phyloP scores from a whole-genome alignment of 2,797 vertebrate genomes.

The Chiloscyllium punctatum region DNA sequence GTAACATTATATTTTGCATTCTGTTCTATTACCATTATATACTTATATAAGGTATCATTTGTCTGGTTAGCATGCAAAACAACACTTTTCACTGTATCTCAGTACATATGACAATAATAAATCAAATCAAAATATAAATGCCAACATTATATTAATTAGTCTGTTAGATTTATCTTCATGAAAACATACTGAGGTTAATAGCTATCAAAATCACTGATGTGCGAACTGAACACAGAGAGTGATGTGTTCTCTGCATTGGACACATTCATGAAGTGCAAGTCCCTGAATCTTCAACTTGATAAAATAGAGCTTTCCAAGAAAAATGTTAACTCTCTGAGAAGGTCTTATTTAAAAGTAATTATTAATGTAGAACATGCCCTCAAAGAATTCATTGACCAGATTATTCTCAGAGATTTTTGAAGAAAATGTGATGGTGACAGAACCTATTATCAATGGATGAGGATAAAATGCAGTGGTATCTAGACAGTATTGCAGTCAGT shows the following conservation, averaged over 20 bases:
- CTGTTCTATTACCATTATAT: too few relatives aligned
- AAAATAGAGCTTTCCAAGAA: constrained; percentile 19
- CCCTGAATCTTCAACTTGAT: neutral
- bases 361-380: constrained; percentile 78
- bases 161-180: neutral
- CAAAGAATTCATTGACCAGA: constrained; percentile 76
- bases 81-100: too few relatives aligned
- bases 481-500: constrained; percentile 44
- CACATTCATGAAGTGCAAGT: too few relatives aligned
- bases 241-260: neutral
- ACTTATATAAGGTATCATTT: too few relatives aligned
- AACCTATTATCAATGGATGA: constrained; percentile 69
- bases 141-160: neutral
- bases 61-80: too few relatives aligned
- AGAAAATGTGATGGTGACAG: constrained; percentile 75
- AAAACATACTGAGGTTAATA: neutral
- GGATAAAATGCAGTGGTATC: constrained; percentile 48
- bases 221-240: too few relatives aligned
- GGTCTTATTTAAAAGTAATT: constrained; percentile 77
- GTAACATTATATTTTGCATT: too few relatives aligned
- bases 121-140: neutral
- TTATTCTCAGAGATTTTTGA: constrained; percentile 71
- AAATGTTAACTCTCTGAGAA: neutral
- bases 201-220: neutral
- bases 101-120: too few relatives aligned